A percentile compares a stretch with the other conserved stretches of the same genome.
These are phyloP conservation scores for Lipotes vexillifer DNA, from an alignment of 2,113 vertebrate species.

Conservation along the genomic window DNA sequence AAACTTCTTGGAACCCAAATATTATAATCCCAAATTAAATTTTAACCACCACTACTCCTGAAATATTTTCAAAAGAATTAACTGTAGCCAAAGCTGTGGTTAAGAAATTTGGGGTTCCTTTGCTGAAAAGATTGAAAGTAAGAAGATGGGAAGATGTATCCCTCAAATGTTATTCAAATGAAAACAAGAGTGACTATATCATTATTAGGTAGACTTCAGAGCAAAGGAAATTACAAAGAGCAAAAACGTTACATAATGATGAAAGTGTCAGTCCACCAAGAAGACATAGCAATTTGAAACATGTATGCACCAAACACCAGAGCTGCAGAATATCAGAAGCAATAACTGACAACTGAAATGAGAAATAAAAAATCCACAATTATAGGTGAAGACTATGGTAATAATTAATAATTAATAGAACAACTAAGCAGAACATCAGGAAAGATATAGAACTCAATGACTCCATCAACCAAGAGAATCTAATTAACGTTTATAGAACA, in stretches of 20 bases:
- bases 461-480: neutral
- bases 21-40: neutral
- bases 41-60: neutral
- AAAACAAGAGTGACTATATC: neutral
- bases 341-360: neutral
- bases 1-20: neutral
- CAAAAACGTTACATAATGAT: neutral
- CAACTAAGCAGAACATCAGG: neutral
- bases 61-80: neutral
- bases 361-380: neutral
- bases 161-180: neutral
- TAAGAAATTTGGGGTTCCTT: neutral
- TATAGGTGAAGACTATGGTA: neutral
- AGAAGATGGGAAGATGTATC: neutral
- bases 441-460: neutral
- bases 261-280: neutral
- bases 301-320: neutral
- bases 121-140: neutral
- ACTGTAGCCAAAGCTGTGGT: neutral
- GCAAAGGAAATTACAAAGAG: neutral
- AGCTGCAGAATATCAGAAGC: neutral
- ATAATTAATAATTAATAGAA: neutral
- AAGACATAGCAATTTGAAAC: neutral
- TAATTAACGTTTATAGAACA: neutral
- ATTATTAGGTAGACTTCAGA: neutral